Conservation (phyloP, 2,888 invertebrate genomes). For the Acronicta leporina region DNA sequence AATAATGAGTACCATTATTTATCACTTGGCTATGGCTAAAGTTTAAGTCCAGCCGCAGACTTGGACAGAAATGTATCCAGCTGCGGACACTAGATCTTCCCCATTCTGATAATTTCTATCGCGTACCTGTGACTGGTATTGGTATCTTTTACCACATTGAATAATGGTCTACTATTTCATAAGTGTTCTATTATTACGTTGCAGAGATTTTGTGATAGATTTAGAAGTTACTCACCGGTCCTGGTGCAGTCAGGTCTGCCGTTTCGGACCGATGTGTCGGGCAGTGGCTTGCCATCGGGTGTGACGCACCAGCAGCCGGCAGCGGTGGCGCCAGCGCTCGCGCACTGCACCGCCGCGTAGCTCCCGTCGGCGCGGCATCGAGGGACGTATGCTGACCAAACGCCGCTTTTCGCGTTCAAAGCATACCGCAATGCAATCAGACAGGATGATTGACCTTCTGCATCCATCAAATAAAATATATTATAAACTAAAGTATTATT, state of each 20-base stretch:
- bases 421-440: conserved; percentile 82
- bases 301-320: conserved; percentile 98
- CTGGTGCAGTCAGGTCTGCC: conserved; percentile 91
- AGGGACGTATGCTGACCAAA: conserved; percentile 91
- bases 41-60: too few species aligned
- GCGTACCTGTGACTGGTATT: neutral
- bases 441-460: conserved; percentile 86
- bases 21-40: too few species aligned
- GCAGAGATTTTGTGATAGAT: neutral
- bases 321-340: conserved; percentile 92
- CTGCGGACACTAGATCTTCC: too few species aligned
- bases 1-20: too few species aligned
- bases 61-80: too few species aligned
- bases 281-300: conserved; percentile 94
- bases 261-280: conserved; percentile 93
- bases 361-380: conserved; percentile 95
- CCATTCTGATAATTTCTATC: too few species aligned
- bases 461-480: conserved; percentile 21
- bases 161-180: neutral
- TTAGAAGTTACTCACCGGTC: conserved; percentile 70
- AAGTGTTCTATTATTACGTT: neutral
- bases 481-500: neutral
- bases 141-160: neutral
- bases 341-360: conserved; percentile 96
- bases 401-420: conserved; percentile 75